Conservation (phyloP, 2,113 vertebrate species). For the Setophaga kirtlandii region DNA sequence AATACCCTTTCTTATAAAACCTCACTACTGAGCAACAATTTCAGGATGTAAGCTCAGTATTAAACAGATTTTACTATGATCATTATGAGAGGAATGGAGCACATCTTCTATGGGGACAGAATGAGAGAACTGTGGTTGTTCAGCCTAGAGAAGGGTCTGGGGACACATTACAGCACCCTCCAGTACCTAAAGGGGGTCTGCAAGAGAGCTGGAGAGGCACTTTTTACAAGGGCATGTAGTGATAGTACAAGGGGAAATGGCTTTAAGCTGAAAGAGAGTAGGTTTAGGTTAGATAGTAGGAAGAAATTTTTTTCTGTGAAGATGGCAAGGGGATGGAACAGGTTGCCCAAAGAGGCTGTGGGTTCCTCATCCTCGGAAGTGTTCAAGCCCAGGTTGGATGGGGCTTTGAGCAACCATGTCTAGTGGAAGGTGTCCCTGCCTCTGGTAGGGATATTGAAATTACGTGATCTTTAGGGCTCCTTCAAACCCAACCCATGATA, state of each 20-base stretch:
- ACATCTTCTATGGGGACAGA: neutral
- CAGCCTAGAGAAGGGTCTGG: neutral
- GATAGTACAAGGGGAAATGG: neutral
- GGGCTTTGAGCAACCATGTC: neutral
- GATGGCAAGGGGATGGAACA: fast-evolving
- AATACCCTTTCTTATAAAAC: neutral
- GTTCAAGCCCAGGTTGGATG: neutral
- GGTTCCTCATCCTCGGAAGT: neutral
- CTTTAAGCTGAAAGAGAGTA: neutral
- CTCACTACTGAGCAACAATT: neutral
- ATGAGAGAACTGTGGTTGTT: neutral
- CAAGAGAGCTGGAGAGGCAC: neutral
- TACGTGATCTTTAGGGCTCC: neutral
- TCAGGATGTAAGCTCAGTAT: neutral
- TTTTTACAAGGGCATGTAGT: neutral
- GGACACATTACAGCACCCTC: neutral
- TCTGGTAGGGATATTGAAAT: fast-evolving
- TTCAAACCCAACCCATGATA: neutral
- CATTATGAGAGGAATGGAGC: neutral
- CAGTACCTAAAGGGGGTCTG: neutral
- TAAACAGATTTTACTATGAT: neutral
- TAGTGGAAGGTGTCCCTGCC: neutral
- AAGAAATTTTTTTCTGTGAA: neutral
- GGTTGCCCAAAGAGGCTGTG: neutral
- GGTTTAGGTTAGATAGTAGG: neutral